Conservation (phyloP, 2,113 vertebrate genomes). For the Macrotis lagotis region DNA sequence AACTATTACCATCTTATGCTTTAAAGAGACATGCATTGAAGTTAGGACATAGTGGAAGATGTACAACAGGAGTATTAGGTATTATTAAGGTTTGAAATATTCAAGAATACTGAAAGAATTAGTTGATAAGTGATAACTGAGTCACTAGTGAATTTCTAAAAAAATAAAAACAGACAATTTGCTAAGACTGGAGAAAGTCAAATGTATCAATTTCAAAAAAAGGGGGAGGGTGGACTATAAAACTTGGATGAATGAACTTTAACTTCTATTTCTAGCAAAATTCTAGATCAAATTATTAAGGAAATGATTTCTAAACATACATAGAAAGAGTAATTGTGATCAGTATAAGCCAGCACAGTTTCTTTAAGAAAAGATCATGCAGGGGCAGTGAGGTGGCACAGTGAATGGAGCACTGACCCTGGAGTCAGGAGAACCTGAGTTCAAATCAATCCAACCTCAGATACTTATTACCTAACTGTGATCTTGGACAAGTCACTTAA, state of each 20-base stretch:
- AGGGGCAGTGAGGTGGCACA: too few relatives aligned
- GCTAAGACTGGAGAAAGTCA: not conserved
- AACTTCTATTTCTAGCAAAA: not conserved
- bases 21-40: not conserved
- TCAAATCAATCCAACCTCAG: too few relatives aligned
- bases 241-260: not conserved
- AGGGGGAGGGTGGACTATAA: not conserved
- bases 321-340: not conserved
- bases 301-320: not conserved
- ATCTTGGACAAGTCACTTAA: too few relatives aligned
- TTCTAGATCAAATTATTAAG: not conserved
- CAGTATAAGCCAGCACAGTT: not conserved
- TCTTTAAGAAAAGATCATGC: not conserved
- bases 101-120: not conserved
- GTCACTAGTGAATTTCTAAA: not conserved
- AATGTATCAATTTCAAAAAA: not conserved
- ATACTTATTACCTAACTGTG: too few relatives aligned
- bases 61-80: not conserved
- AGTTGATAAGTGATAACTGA: not conserved
- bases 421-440: too few relatives aligned
- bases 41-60: not conserved
- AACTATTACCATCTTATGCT: not conserved
- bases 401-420: too few relatives aligned
- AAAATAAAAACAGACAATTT: not conserved
- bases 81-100: not conserved